Evolutionary conservation across 2,113 vertebrate genomes (phyloP).

Genomic region (Psilopsiagon aurifrons): DNA sequence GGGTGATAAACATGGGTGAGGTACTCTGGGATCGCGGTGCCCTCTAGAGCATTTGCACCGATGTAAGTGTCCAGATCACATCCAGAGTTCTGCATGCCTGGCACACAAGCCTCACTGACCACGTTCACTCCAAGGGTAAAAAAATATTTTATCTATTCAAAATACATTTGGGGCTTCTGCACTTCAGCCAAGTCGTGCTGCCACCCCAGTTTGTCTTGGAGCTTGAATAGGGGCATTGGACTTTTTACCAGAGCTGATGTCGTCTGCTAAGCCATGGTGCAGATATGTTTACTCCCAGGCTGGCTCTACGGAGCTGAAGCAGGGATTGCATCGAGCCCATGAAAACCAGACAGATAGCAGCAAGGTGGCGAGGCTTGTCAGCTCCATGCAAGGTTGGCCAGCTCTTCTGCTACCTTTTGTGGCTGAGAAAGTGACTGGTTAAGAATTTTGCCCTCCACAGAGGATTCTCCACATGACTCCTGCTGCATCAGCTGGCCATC

Average conservation of each 20-base stretch:
- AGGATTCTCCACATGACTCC: background rate
- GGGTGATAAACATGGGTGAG: fast-evolving
- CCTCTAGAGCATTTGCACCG: slow-evolving; percentile 39
- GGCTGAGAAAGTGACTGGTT: background rate
- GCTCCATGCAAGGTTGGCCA: background rate
- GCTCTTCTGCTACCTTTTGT: no score
- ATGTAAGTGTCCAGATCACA: background rate
- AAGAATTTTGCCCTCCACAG: background rate
- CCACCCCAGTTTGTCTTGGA: background rate
- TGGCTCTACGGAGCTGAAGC: fast-evolving
- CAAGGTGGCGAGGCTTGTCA: background rate
- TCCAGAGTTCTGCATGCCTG: fast-evolving
- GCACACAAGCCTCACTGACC: fast-evolving
- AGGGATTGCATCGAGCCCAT: background rate
- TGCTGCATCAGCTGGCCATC: background rate
- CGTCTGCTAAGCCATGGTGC: background rate
- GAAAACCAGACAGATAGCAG: background rate
- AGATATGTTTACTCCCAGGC: no score
- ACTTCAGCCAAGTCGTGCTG: fast-evolving
- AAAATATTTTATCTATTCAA: background rate
- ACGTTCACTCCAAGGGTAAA: fast-evolving
- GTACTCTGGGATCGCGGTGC: background rate
- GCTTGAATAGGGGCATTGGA: fast-evolving
- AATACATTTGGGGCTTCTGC: background rate
- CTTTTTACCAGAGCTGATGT: background rate